Percentiles rank a stretch among this genome's conserved stretches.
Evolutionary conservation across 2,888 invertebrate genomes (phyloP).

Genomic region (Bembecia ichneumoniformis): DNA sequence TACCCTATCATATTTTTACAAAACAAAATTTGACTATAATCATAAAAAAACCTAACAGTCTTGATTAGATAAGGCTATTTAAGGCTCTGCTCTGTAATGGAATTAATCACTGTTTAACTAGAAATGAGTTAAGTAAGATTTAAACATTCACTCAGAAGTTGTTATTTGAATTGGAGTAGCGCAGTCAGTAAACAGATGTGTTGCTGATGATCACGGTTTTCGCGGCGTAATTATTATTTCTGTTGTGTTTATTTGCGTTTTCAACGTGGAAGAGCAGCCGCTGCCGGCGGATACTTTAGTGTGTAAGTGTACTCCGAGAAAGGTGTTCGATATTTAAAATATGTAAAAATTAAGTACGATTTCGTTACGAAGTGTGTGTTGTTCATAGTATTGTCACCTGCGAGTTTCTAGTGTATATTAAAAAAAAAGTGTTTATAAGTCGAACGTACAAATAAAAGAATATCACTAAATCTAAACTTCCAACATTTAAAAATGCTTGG

Average conservation of each 20-base stretch:
- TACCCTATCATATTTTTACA: no score
- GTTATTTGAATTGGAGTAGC: background rate
- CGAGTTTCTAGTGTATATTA: no score
- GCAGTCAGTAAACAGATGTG: constrained; percentile 24
- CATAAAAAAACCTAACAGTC: no score
- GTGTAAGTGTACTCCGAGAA: constrained; percentile 8
- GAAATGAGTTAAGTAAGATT: background rate
- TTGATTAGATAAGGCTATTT: no score
- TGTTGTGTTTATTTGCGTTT: constrained; percentile 35
- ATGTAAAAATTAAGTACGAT: background rate
- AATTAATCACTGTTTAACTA: background rate
- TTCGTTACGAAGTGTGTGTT: background rate
- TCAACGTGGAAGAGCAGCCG: constrained; percentile 13
- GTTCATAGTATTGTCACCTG: no score
- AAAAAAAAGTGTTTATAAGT: no score
- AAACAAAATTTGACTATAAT: no score
- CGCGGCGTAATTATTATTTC: constrained; percentile 32
- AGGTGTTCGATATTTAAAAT: constrained; percentile 6
- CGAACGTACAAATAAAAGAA: no score
- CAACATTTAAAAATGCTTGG: no score
- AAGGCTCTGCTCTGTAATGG: no score
- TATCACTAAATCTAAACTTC: no score
- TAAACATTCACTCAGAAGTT: constrained; percentile 1
- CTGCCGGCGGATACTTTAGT: constrained; percentile 9
- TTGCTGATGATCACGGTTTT: constrained; percentile 10